A percentile compares a stretch with the other conserved stretches of the same genome.
Evolutionary conservation across 2,113 vertebrate species (phyloP).

Genomic region (Scalopus aquaticus): DNA sequence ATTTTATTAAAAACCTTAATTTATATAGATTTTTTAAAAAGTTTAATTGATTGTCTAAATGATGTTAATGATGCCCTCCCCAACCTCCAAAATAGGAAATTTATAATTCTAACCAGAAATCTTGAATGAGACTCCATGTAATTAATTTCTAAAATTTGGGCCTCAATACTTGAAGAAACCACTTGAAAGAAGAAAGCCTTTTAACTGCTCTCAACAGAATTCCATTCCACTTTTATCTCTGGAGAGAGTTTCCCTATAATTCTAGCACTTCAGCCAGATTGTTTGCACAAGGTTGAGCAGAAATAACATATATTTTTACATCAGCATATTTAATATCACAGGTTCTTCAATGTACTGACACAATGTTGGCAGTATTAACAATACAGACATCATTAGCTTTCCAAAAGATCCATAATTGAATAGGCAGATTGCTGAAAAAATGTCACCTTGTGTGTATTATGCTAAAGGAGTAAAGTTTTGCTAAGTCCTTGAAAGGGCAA

Average conservation of each 20-base stretch:
- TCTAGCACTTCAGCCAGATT: constrained; percentile 65
- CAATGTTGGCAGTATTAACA: constrained; percentile 68
- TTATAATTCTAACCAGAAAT: constrained; percentile 44
- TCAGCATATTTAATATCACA: constrained; percentile 72
- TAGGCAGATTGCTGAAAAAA: constrained; percentile 64
- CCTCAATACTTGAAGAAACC: constrained; percentile 55
- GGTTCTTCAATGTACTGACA: constrained; percentile 68
- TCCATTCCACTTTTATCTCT: constrained; percentile 63
- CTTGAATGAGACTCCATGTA: constrained; percentile 18
- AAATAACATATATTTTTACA: constrained; percentile 76
- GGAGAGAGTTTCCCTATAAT: constrained; percentile 63
- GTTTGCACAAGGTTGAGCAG: constrained; percentile 67
- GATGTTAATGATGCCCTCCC: background rate
- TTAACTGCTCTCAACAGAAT: constrained; percentile 57
- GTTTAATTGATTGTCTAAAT: constrained; percentile 22
- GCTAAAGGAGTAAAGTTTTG: constrained; percentile 58
- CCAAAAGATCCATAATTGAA: constrained; percentile 68
- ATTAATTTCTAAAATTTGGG: constrained; percentile 72
- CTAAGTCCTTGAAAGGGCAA: constrained; percentile 54
- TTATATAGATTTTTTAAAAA: constrained; percentile 10
- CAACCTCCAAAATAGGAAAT: background rate
- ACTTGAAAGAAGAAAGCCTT: constrained; percentile 60
- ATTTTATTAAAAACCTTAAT: constrained; percentile 44
- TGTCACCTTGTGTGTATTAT: constrained; percentile 46
- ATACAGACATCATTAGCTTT: constrained; percentile 65